Conservation (phyloP, 2,797 vertebrate genomes). For the Rhinella marina region DNA sequence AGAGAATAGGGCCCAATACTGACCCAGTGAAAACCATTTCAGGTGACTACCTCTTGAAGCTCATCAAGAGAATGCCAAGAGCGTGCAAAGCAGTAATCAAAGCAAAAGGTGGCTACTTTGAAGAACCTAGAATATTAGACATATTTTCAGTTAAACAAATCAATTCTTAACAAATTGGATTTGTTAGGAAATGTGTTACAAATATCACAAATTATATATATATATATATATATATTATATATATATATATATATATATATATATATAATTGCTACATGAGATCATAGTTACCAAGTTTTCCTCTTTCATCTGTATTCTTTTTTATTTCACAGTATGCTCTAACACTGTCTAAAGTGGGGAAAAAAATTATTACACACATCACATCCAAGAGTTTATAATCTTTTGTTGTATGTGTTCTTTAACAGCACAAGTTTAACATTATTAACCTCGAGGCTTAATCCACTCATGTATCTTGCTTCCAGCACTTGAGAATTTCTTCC, state of each 20-base stretch:
- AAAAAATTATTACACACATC: constrained; percentile 36
- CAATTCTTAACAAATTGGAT: too few species aligned
- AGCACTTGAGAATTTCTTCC: constrained; percentile 53
- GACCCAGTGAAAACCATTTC: too few species aligned
- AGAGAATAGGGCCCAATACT: too few species aligned
- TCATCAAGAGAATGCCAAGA: too few species aligned
- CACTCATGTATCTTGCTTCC: constrained; percentile 41
- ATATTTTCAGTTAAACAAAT: too few species aligned
- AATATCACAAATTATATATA: too few species aligned
- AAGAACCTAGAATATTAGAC: too few species aligned
- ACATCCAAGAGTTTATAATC: constrained; percentile 40
- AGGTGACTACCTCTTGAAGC: too few species aligned
- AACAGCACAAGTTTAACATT: constrained; percentile 51
- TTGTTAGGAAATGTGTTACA: too few species aligned
- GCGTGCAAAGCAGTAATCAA: too few species aligned
- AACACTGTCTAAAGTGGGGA: neutral
- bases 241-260: neutral
- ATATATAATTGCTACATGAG: neutral
- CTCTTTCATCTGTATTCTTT: neutral
- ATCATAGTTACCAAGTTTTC: neutral
- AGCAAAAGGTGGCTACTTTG: too few species aligned
- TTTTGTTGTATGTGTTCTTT: constrained; percentile 34
- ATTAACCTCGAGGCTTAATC: constrained; percentile 57
- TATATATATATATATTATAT: neutral
- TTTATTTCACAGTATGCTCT: neutral